Conservation (phyloP, 2,113 vertebrate species). For the Chaetorhynchus papuensis region DNA sequence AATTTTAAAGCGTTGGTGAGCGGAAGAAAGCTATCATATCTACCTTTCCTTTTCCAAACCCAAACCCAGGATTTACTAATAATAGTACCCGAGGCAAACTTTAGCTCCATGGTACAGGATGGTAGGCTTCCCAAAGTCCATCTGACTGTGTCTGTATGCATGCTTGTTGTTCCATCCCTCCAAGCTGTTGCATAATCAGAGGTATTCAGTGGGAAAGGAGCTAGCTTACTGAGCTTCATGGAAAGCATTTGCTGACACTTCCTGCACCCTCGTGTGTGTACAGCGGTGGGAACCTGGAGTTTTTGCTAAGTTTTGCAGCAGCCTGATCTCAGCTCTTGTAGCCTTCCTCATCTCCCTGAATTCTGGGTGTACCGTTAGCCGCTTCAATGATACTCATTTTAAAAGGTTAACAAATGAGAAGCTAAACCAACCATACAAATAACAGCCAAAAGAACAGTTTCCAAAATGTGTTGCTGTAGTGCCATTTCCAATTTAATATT, state of each 20-base stretch:
- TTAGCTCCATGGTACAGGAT: rapidly evolving
- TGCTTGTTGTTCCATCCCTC: background rate
- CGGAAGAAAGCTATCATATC: background rate
- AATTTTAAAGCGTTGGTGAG: background rate
- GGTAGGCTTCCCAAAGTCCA: background rate
- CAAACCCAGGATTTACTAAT: background rate
- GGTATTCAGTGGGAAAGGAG: background rate
- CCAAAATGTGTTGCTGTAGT: constrained; percentile 75
- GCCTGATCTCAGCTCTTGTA: constrained; percentile 10
- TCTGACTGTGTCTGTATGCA: background rate
- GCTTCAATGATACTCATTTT: constrained; percentile 73
- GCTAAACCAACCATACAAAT: constrained; percentile 86
- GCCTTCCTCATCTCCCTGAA: constrained; percentile 49
- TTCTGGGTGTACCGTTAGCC: constrained; percentile 60
- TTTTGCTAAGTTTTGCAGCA: constrained; percentile 50
- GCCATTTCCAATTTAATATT: constrained; percentile 81
- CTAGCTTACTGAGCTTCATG: background rate
- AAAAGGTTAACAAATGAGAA: constrained; percentile 85
- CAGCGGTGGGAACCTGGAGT: constrained; percentile 17
- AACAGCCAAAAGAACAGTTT: constrained; percentile 82
- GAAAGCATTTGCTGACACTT: constrained; percentile 1
- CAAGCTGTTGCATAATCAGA: constrained; percentile 5
- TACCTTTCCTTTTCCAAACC: background rate
- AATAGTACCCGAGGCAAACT: background rate
- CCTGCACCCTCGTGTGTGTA: background rate